Evolutionary conservation across 2,797 vertebrate species (phyloP), one percentile per base, ranked within the genome.

Genomic region (Vultur gryphus): DNA sequence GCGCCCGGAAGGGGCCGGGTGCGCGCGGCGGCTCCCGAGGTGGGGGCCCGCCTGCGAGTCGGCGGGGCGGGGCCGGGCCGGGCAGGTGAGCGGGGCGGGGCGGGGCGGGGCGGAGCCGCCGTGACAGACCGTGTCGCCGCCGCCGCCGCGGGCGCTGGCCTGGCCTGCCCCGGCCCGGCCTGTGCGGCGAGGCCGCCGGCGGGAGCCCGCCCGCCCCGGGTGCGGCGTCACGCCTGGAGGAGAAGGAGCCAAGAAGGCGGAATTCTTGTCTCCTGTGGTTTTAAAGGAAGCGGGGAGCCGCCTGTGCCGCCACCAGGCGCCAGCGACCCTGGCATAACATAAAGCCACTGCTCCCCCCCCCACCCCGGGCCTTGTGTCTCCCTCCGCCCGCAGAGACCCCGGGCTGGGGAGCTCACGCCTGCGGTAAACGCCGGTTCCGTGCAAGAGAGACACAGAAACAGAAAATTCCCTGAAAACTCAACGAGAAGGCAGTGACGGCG

Each of bases 191-290:
- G 59, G 37, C 52, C 6, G 29, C 10, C 4, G n/a, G 9, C 13
- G 16, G 75, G 26, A 54, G 26, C 16, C 16, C 12, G 9, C 19
- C 41, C 10, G 54, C 13, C 35, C 35, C 25, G 25, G 15, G 13
- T 13, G 66, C 23, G 43, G 69, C 57, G 57, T 66, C 70, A 33
- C 21, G 29, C 11, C 33, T 25, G 41, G 41, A 41, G 46, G 37
- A 59, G 55, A 67, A 17, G 24, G 14, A 2, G 55, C 14, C 7
- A 3, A 5, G 55, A 5, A 10, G 26, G 2, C 4, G 31, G 8
- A 3, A 2, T 7, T 20, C 33, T 3, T 4, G 12, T 2, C 7
- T 17, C 5, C 26, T 1, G 33, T 16, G n/a, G 3, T 9, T 11
- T 2, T 1, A 10, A 11, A 31, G 49, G 65, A 43, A 11, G 5